Base-by-base conservation (phyloP, 1,140 invertebrate genomes). In the Heliothis virescens region DNA sequence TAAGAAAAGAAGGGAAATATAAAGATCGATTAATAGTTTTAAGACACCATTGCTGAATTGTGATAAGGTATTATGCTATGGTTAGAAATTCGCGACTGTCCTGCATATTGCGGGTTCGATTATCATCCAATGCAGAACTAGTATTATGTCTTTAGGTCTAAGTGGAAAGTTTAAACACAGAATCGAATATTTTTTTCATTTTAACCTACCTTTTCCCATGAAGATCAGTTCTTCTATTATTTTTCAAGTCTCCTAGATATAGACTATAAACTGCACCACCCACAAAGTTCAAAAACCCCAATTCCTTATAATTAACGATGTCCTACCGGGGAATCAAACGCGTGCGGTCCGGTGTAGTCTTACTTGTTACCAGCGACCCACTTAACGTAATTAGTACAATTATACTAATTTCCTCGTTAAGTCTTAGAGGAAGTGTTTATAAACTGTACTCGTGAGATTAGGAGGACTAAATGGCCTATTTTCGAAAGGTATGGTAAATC, bases 401-500 rank as follows among this genome's bases (percentile, higher is more conserved):
- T 63, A 62, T 41, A 67, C 75, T 67, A 77, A 77, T 67, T 77
- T 77, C 75, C 75, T 77, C 47, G 75, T 77, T 77, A 77, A 73
- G 26, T 73, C 71, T 55, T 71, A 26, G 18, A 71, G 67, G 67
- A 71, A 71, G 53, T 71, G 67, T 71, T 71, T 71, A 71, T 71
- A 21, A 71, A 71, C 67, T 53, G 48, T 69, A 18, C 16, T 48
- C 41, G 63, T 29, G 67, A 53, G 48, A 41, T 52, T 41, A 41
- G 21, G 15, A 63, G 62, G 41, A 41, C 34, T 41, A 9, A 0
- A 9, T 41, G 34, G 34, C 34, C 34, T 9, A 15, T 26, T 15
- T 21, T 34, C 12, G 55, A 18, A 16, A n/a, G 55, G 55, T 16
- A 15, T 3, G 52, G 55, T 18, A 18, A 26, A 2, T 26, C 21